Conservation (phyloP, 2,113 vertebrate genomes). For the Poeciliopsis prolifica region DNA sequence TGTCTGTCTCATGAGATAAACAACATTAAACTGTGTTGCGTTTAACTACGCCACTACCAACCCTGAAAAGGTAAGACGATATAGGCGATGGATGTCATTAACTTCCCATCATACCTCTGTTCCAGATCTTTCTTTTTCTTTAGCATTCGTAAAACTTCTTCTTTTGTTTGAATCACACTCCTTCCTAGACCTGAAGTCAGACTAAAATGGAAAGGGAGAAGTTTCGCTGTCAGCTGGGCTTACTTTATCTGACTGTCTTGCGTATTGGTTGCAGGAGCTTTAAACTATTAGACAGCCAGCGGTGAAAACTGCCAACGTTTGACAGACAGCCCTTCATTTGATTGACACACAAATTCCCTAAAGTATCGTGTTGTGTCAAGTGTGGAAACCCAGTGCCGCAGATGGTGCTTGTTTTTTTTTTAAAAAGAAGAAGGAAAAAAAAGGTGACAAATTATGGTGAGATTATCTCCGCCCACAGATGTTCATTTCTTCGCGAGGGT, state of each 20-base stretch:
- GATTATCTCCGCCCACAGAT: conserved; percentile 26
- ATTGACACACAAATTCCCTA: background rate
- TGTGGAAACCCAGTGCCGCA: conserved; percentile 4
- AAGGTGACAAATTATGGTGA: conserved; percentile 1
- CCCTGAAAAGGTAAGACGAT: too few species aligned
- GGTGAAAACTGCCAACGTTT: conserved; percentile 5
- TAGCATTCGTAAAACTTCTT: background rate
- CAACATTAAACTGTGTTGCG: too few species aligned
- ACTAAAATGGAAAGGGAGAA: conserved; percentile 34
- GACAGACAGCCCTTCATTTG: background rate
- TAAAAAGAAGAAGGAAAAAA: background rate
- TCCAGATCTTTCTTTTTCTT: background rate
- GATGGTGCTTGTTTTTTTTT: conserved; percentile 4
- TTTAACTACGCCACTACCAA: too few species aligned
- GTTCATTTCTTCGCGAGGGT: conserved; percentile 10
- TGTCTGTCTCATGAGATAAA: too few species aligned
- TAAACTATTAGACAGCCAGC: conserved; percentile 5
- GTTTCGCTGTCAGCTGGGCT: conserved; percentile 51
- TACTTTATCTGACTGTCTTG: conserved; percentile 19
- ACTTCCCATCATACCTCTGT: too few species aligned
- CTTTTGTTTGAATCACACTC: background rate
- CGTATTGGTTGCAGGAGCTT: conserved; percentile 22
- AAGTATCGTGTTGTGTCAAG: background rate
- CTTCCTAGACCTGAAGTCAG: background rate
- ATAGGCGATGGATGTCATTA: too few species aligned